phyloP scores from a whole-genome alignment of 2,888 invertebrate genomes.

The Ganaspis brasiliensis region DNA sequence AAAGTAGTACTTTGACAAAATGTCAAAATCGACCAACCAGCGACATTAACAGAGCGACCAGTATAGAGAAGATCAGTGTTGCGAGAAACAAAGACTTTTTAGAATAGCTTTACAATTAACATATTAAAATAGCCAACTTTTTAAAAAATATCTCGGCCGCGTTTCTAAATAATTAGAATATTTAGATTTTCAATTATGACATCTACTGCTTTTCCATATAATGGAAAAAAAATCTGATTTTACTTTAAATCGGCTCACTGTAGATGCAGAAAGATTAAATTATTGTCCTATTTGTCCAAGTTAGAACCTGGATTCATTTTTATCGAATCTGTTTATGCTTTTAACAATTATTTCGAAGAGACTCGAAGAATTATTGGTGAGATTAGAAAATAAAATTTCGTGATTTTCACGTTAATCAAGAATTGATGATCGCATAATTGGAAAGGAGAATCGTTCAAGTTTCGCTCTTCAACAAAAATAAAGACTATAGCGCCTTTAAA shows the following conservation, averaged over 20 bases:
- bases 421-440: constrained; percentile 44
- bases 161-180: background rate
- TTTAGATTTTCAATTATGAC: background rate
- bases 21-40: background rate
- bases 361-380: background rate
- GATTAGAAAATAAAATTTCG: constrained; percentile 13
- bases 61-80: background rate
- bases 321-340: background rate
- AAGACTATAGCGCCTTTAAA: constrained; percentile 73
- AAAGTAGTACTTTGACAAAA: background rate
- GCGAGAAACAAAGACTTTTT: background rate
- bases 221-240: background rate
- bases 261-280: constrained; percentile 57
- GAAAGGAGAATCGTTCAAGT: constrained; percentile 11
- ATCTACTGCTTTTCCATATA: background rate
- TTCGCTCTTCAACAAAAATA: constrained; percentile 55
- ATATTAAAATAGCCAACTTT: background rate
- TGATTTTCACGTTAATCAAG: constrained; percentile 36
- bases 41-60: background rate
- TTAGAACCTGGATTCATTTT: constrained; percentile 23
- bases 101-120: background rate
- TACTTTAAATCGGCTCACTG: background rate
- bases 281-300: constrained; percentile 66
- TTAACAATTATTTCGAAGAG: background rate
- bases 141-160: background rate